Percentiles rank a stretch among this genome's conserved stretches.
These are phyloP conservation scores for Eublepharis macularius DNA, from an alignment of 2,113 vertebrate genomes.

Conservation along the genomic window DNA sequence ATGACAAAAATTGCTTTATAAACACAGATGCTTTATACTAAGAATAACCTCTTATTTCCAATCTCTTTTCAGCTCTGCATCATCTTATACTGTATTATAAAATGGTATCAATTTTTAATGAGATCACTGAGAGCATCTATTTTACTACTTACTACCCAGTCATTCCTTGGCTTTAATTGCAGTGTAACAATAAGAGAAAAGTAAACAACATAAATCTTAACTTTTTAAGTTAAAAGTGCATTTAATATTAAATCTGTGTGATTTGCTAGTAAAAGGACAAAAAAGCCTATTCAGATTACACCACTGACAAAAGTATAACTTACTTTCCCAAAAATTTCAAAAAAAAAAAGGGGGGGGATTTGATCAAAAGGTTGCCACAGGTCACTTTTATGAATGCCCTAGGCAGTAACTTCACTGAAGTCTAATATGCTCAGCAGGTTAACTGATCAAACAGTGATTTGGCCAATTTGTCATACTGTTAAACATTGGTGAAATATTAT, in stretches of 20 bases:
- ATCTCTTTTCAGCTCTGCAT: constrained; percentile 62
- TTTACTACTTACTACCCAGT: constrained; percentile 70
- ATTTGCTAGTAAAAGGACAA: constrained; percentile 43
- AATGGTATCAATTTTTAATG: constrained; percentile 79
- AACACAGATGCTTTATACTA: constrained; percentile 73
- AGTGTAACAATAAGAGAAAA: constrained; percentile 67
- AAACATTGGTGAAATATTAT: too few relatives aligned
- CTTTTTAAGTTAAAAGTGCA: constrained; percentile 58
- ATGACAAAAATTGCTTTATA: constrained; percentile 72
- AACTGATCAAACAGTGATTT: too few relatives aligned
- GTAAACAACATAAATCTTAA: constrained; percentile 64
- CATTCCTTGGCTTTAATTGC: constrained; percentile 73
- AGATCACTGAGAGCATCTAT: constrained; percentile 72
- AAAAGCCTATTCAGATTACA: constrained; percentile 22
- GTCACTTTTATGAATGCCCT: too few relatives aligned
- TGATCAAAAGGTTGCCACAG: background rate
- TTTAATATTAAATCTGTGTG: constrained; percentile 53
- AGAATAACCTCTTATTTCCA: constrained; percentile 70
- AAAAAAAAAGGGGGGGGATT: constrained; percentile 45
- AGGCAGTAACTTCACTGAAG: too few relatives aligned
- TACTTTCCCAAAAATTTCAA: constrained; percentile 47
- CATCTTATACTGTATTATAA: constrained; percentile 74
- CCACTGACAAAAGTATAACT: constrained; percentile 16
- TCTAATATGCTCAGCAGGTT: too few relatives aligned
- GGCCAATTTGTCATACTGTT: too few relatives aligned